Base-by-base conservation (phyloP, 2,797 vertebrate genomes). In the Manis javanica region DNA sequence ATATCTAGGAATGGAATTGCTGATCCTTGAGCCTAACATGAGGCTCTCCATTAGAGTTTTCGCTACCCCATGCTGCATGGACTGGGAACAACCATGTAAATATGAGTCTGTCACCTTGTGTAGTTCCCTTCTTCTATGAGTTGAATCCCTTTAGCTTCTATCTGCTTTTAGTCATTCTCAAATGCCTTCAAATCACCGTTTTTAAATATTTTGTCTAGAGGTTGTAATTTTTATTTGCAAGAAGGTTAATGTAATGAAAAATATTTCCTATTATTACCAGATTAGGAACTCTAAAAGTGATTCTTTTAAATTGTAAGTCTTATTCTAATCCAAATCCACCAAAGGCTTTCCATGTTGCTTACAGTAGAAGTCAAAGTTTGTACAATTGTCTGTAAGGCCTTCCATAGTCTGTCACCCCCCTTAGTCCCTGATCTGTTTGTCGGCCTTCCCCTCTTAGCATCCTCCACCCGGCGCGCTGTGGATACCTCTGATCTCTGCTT, bases 171-270 rank as follows among this genome's bases (percentile, higher is more conserved):
- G 23, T 81, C 16, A 7, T 88, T 93, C 46, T 93, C 59, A 10
- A 71, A 0, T 86, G 31, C 37, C 21, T 77, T 94, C 66, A 91
- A 68, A 59, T 92, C 31, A 59, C 34, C 86, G 23, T 59, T 37
- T 81, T 42, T 24, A 16, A 78, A 72, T 34, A 4, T 26, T 71
- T 71, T 26, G 37, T 26, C 23, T 26, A 24, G 37, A 3, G 14
- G 15, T 91, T 84, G 74, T 39, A 37, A 37, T 83, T 92, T 94
- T 87, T 91, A 46, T 75, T 57, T 88, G 77, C 61, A 91, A 72
- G 46, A 31, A 78, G 39, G 46, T 74, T 94, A 63, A 55, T 83
- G 3, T 68, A 39, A 64, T 93, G 37, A 4, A 64, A 84, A 13
- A 37, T 19, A 46, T 61, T 95, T 87, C 7, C 66, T 46, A 8